These are phyloP conservation scores for Phrynocephalus forsythii DNA, from an alignment of 2,797 vertebrate genomes.

Conservation along the genomic window DNA sequence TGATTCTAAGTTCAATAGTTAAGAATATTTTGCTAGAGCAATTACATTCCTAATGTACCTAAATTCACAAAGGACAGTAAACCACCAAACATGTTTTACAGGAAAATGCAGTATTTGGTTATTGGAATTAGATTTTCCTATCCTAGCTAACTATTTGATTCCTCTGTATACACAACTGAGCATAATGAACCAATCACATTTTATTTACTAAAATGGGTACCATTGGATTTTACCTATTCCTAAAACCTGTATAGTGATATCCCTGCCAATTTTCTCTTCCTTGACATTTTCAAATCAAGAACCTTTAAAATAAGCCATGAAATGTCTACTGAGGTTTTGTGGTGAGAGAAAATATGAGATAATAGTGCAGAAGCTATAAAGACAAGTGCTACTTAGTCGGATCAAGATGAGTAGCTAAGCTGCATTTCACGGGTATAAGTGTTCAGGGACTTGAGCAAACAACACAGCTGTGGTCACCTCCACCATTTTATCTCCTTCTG, in stretches of 20 bases:
- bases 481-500: too few species aligned
- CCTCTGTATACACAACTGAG: background rate
- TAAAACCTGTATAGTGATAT: background rate
- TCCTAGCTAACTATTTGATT: conserved; percentile 45
- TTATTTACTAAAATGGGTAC: conserved; percentile 10
- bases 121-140: conserved; percentile 57
- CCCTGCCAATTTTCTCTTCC: conserved; percentile 10
- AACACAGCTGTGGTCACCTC: background rate
- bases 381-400: too few species aligned
- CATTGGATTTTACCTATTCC: conserved; percentile 15
- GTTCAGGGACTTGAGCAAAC: background rate
- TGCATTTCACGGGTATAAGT: background rate
- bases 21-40: conserved; percentile 62
- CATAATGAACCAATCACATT: background rate
- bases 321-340: background rate
- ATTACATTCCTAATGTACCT: conserved; percentile 63
- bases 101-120: conserved; percentile 55
- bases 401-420: background rate
- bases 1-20: conserved; percentile 65
- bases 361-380: background rate
- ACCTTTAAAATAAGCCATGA: background rate
- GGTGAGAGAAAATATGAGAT: background rate
- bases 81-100: conserved; percentile 57
- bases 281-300: conserved; percentile 12
- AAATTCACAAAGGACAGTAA: conserved; percentile 28